Evolutionary conservation across 2,888 invertebrate genomes (phyloP).

Genomic region (Ichneumoninae sp.): DNA sequence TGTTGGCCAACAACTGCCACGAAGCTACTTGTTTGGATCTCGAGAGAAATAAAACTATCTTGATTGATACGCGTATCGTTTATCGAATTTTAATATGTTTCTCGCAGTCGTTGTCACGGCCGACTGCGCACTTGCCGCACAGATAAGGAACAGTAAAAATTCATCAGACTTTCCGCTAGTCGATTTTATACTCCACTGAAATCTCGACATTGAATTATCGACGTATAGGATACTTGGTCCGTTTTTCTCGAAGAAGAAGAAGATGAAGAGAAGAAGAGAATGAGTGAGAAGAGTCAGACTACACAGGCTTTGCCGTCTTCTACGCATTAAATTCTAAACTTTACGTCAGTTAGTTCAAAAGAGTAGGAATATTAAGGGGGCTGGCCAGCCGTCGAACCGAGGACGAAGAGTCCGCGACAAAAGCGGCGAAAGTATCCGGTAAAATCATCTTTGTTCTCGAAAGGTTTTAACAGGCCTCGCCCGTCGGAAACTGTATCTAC

Average conservation of each 20-base stretch:
- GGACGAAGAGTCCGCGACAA: conserved; percentile 25
- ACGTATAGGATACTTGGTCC: conserved; percentile 63
- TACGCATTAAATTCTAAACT: conserved; percentile 23
- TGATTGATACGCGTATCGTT: conserved; percentile 35
- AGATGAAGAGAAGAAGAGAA: conserved; percentile 9
- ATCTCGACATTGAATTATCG: conserved; percentile 59
- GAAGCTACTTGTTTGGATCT: conserved; percentile 47
- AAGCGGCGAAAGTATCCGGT: conserved; percentile 26
- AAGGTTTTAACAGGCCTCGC: conserved; percentile 18
- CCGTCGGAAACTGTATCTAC: not conserved
- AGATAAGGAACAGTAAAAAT: conserved; percentile 48
- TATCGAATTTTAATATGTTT: conserved; percentile 44
- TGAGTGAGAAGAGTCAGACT: conserved; percentile 4
- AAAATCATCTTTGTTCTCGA: conserved; percentile 18
- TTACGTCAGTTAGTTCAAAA: conserved; percentile 17
- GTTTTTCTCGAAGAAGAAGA: conserved; percentile 36
- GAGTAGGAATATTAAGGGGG: conserved; percentile 46
- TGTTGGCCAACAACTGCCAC: conserved; percentile 59
- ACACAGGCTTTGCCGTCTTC: conserved; percentile 15
- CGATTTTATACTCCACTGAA: conserved; percentile 57
- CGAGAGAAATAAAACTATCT: conserved; percentile 51
- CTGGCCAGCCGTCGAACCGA: conserved; percentile 47
- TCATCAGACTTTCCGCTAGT: conserved; percentile 61
- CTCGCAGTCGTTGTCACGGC: conserved; percentile 33
- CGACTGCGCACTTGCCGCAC: conserved; percentile 2